Conservation (phyloP, 2,797 vertebrate species). For the Amblyopsis hoosieri region DNA sequence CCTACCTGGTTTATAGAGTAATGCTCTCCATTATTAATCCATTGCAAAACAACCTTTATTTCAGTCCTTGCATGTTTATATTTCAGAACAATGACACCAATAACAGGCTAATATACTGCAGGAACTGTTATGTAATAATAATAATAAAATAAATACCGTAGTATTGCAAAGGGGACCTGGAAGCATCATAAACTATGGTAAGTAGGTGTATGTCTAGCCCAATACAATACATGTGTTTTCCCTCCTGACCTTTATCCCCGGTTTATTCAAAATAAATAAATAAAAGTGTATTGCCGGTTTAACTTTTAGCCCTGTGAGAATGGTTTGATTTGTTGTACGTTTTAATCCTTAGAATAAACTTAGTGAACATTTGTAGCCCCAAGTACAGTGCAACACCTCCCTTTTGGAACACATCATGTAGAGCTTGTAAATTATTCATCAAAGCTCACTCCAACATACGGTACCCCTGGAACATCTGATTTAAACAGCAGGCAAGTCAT, state of each 20-base stretch:
- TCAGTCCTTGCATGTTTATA: too few species aligned
- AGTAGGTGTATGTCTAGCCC: not conserved
- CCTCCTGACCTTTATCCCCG: not conserved
- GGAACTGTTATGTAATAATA: not conserved
- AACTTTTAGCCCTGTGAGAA: conserved; percentile 28
- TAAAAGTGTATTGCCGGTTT: conserved; percentile 27
- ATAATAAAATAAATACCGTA: too few species aligned
- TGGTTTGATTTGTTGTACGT: conserved; percentile 6
- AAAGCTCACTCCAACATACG: conserved; percentile 32
- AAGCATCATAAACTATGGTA: too few species aligned
- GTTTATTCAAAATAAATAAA: too few species aligned
- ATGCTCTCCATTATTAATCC: too few species aligned
- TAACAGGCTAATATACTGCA: too few species aligned
- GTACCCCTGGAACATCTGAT: conserved; percentile 36
- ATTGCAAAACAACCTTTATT: too few species aligned
- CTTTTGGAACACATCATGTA: conserved; percentile 28
- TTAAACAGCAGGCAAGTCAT: conserved; percentile 37
- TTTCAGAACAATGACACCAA: too few species aligned
- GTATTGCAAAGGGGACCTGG: not conserved
- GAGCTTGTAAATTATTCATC: conserved; percentile 50
- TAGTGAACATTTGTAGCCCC: conserved; percentile 18
- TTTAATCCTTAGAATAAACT: conserved; percentile 28
- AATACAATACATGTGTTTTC: conserved; percentile 30
- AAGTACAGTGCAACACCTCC: conserved; percentile 13
- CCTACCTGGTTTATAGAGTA: too few species aligned